Base-by-base conservation (phyloP, 2,797 vertebrate species). In the Odontamblyopus lacepedii region DNA sequence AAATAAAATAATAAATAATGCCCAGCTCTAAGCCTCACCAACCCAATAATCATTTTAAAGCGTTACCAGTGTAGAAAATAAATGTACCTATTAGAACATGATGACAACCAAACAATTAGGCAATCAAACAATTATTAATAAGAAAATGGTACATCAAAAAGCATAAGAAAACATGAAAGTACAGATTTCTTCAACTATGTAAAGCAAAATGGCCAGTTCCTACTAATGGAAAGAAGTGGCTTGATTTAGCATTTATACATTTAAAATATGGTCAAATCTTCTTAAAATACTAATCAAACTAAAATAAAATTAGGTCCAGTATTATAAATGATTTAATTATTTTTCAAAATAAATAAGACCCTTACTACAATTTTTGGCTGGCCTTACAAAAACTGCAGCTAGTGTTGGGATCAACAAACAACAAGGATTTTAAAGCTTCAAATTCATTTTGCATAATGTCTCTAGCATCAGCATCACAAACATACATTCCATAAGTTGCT, bases 391-490 rank as follows among this genome's bases (percentile, higher is more conserved):
- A 79, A 76, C 13, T 66, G 64, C 71, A 81, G 77, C 83, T 81
- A 88, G 77, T 83, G 76, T 85, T 73, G 78, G 63, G 74, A 88
- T 53, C 59, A 60, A 91, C 70, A 73, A 85, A 75, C 63, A 53
- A 85, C 53, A 41, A 83, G 74, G 81, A 85, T 80, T 67, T 90
- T 92, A 91, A 91, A 93, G 88, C 92, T 93, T 91, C 83, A 74
- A 88, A 92, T 81, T 85, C 75, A 88, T 87, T 91, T 93, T 93
- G 91, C 93, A 94, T 93, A 94, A 90, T 83, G 89, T 88, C 80
- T 92, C 83, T 80, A 85, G 85, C 85, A 85, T 80, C 75, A 88
- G 87, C 79, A 78, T 89, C 85, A 85, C 81, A 87, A 87, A 88
- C 82, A 73, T 90, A 93, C 91, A 91, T 92, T 92, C 89, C 89